phyloP scores from a whole-genome alignment of 2,113 vertebrate genomes.

The Sporophila hypoxantha region DNA sequence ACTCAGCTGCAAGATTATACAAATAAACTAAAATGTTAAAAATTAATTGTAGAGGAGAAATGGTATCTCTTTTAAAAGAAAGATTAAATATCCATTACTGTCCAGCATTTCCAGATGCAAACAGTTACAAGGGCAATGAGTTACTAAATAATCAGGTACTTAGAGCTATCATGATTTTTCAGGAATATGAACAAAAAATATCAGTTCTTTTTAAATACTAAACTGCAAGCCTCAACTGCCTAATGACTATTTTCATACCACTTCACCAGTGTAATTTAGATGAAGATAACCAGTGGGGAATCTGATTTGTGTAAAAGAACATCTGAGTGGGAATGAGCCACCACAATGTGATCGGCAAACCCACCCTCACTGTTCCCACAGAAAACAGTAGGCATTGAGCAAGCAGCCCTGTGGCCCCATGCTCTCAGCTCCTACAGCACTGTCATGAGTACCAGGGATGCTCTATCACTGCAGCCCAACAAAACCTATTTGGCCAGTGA shows the following conservation, averaged over 20 bases:
- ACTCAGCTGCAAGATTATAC: neutral
- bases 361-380: neutral
- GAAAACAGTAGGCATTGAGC: neutral
- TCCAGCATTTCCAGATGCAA: neutral
- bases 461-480: neutral
- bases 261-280: neutral
- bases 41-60: neutral
- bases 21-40: neutral
- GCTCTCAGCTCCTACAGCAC: neutral
- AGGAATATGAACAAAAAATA: neutral
- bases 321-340: neutral
- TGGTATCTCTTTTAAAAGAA: neutral
- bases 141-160: neutral
- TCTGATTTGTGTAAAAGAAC: neutral
- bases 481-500: neutral
- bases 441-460: neutral
- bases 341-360: neutral
- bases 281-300: neutral
- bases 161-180: neutral
- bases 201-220: neutral
- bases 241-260: neutral
- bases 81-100: neutral
- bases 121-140: neutral
- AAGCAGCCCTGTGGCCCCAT: neutral
- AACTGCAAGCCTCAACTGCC: neutral